Conservation (phyloP, 2,113 vertebrate species). For the Cisticola juncidis region DNA sequence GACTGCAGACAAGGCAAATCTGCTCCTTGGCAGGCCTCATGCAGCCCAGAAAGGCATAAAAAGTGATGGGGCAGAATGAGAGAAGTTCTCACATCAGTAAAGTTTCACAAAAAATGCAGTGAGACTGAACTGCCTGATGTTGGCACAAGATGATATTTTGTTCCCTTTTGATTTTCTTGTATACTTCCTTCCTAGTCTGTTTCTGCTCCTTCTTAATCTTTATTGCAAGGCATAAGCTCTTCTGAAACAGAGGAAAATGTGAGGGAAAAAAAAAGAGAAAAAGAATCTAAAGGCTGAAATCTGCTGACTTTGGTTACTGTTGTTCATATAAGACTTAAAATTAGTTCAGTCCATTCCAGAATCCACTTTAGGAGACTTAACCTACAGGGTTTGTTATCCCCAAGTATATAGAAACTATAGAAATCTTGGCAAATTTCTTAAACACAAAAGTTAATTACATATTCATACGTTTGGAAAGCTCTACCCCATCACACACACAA, state of each 20-base stretch:
- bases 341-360: background rate
- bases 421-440: background rate
- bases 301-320: background rate
- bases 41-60: background rate
- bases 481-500: background rate
- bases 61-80: background rate
- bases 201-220: background rate
- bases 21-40: background rate
- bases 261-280: accelerated
- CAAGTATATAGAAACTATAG: background rate
- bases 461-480: background rate
- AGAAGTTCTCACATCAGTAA: background rate
- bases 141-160: background rate
- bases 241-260: background rate
- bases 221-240: background rate
- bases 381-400: background rate
- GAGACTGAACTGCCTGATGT: background rate
- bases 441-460: background rate
- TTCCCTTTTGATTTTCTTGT: background rate
- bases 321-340: background rate
- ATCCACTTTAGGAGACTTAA: background rate
- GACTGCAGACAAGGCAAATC: background rate
- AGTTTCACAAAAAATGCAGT: background rate
- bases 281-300: background rate
- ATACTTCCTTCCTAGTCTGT: background rate